Base-by-base conservation (phyloP, 2,888 invertebrate species). In the Pogonocherus hispidulus region DNA sequence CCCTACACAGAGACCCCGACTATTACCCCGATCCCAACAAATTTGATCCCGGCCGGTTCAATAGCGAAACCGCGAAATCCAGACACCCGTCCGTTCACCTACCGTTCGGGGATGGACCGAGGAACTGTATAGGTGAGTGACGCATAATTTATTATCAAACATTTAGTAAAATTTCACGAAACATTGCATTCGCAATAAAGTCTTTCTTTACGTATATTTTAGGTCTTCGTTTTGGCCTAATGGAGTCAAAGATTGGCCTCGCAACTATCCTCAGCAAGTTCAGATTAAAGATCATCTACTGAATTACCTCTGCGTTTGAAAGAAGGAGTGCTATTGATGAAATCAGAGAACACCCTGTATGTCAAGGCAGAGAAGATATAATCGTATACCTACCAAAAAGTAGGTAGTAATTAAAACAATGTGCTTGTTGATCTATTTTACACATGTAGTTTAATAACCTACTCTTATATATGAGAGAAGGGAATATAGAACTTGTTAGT, bases 51-150 rank as follows among this genome's bases (percentile, higher is more conserved):
- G 76, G 77, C 1, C 47, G 80, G 60, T 80, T 80, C 66, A 72
- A 41, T 52, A 56, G 66, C n/a, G 76, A 77, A 37, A 74, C 76
- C 37, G 72, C 67, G 32, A 20, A 57, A 1, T 55, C 57, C 9
- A 64, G 73, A 19, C 70, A 74, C 35, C 64, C 63, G 1, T 73
- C 66, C 35, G 63, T 67, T 4, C 73, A 79, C 54, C 41, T 79
- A 19, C 78, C 79, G 0, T 79, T 79, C 56, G 79, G 79, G 8
- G 78, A 76, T 52, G 78, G 79, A 14, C 79, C 79, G 0, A 73
- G 79, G 46, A 78, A 76, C 70, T 79, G 79, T 44, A 79, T 79
- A 37, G 79, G 79, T 78, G 57, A 63, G 63, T 51, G n/a, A n/a
- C n/a, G n/a, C n/a, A n/a, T n/a, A n/a, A n/a, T n/a, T n/a, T n/a